Evolutionary conservation across 2,797 vertebrate genomes (phyloP), one percentile per base, ranked within the genome.

Genomic region (Thamnophis elegans): DNA sequence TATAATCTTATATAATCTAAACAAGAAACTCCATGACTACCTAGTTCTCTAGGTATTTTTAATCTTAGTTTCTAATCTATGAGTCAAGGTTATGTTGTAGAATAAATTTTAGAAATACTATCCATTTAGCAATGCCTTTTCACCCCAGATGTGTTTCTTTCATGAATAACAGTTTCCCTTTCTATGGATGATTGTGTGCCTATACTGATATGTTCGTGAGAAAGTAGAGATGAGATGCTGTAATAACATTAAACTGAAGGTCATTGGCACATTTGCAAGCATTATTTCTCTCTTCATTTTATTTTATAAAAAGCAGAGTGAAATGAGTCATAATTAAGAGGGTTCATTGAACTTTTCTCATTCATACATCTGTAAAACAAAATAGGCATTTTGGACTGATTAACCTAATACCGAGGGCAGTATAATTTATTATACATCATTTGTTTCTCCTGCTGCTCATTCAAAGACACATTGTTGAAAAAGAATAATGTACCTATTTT

Each of bases 281-380:
- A 91, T 59, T 10, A 8, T 16, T 91, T 51, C 87, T 91, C 13
- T 92, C 2, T 78, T 93, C 16, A 42, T 28, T 60, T 82, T 4
- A n/a, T 7, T 85, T 62, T 51, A 91, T 93, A 88, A 91, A 93
- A 93, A 55, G 2, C 65, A 93, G 56, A 68, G 53, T 73, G 28
- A 93, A 88, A 91, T 93, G 65, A 91, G n/a, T 88, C 89, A 91
- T 88, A 88, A 93, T 91, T 82, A 93, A 62, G 85, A 60, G 62
- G 14, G 47, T 88, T 88, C 47, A 22, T 13, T 88, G n/a, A 90
- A 91, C 87, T 91, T 86, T 90, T 91, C 85, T 88, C n/a, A 60
- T 82, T 26, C 32, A 62, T 32, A 54, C 56, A 62, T 88, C 36
- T 78, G 62, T 78, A 42, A 42, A 78, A 55, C 60, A 56, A 88